Evolutionary conservation across 2,888 invertebrate genomes (phyloP), one percentile per base, ranked within the genome.

Genomic region (Drosophila incognita): DNA sequence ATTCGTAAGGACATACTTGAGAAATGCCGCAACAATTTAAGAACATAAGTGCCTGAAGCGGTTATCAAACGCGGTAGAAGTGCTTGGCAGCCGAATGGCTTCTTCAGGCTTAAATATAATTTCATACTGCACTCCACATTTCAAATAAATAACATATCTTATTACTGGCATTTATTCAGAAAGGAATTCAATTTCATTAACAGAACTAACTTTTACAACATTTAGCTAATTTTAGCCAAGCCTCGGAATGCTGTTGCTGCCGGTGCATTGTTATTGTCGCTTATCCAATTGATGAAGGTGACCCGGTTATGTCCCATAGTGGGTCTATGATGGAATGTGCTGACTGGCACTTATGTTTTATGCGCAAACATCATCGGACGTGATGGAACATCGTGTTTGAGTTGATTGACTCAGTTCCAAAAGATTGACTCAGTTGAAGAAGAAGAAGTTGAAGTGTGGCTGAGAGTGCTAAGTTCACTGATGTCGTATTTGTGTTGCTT

Each of bases 1-100:
- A 96, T 99, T 56, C 96, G 95, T 79, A 98, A 98, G 92, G 99
- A 99, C 83, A 97, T 99, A 81, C 94, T 99, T 77, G 99, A 99
- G 81, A 99, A 99, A 91, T 96, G 97, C 38, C 95, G 97, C 79
- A 95, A 94, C 86, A 96, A 96, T 93, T 94, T 97, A 81, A 94
- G 97, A 77, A 95, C 96, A 2, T 96, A 93, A 93, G 13, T 2
- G n/a, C 27, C 5, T 27, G 18, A 1, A 21, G 6, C 42, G 11
- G 4, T 11, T 31, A 35, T 18, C n/a, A 18, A 21, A 7, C 15
- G 46, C 46, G 2, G 8, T 15, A 42, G 46, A 31, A 52, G n/a
- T 10, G 13, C 52, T 33, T 52, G 7, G n/a, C 52, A 4, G 4
- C 8, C 8, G 15, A 15, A 1, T 21, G 21, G 2, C 21, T 21